Conservation (phyloP, 2,797 vertebrate species). For the Micropoecilia bifurca region DNA sequence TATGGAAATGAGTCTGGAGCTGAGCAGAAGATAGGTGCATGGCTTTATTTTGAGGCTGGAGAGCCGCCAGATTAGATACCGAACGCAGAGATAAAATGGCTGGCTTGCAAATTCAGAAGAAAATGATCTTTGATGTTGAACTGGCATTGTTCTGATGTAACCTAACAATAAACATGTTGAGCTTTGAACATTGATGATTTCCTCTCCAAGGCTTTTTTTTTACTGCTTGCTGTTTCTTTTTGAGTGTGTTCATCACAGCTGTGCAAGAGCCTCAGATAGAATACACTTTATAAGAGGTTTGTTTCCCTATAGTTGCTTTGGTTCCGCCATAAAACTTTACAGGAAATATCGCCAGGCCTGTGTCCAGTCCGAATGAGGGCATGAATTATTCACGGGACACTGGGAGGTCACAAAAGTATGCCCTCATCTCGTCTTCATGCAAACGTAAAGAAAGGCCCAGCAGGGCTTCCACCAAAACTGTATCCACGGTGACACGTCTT, state of each 20-base stretch:
- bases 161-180: slow-evolving; percentile 10
- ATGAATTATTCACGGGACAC: slow-evolving; percentile 77
- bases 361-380: slow-evolving; percentile 12
- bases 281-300: slow-evolving; percentile 52
- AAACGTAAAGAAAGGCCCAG: slow-evolving; percentile 16
- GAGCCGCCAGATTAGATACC: slow-evolving; percentile 32
- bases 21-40: slow-evolving; percentile 33
- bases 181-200: slow-evolving; percentile 6
- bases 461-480: slow-evolving; percentile 19
- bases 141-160: background rate
- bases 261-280: slow-evolving; percentile 12
- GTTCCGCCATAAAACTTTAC: slow-evolving; percentile 32
- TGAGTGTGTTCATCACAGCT: background rate
- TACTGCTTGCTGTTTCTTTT: slow-evolving; percentile 4
- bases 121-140: slow-evolving; percentile 16
- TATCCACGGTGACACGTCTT: slow-evolving; percentile 44
- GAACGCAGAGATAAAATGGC: slow-evolving; percentile 6
- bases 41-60: slow-evolving; percentile 13
- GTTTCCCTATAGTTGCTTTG: slow-evolving; percentile 25
- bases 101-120: slow-evolving; percentile 11
- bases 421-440: slow-evolving; percentile 40
- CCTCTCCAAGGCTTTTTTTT: slow-evolving; percentile 3
- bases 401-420: slow-evolving; percentile 68
- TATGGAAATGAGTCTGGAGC: slow-evolving; percentile 49
- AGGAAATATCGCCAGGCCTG: slow-evolving; percentile 51